Base-by-base conservation (phyloP, 1,140 invertebrate genomes). In the Sycobia sp. region DNA sequence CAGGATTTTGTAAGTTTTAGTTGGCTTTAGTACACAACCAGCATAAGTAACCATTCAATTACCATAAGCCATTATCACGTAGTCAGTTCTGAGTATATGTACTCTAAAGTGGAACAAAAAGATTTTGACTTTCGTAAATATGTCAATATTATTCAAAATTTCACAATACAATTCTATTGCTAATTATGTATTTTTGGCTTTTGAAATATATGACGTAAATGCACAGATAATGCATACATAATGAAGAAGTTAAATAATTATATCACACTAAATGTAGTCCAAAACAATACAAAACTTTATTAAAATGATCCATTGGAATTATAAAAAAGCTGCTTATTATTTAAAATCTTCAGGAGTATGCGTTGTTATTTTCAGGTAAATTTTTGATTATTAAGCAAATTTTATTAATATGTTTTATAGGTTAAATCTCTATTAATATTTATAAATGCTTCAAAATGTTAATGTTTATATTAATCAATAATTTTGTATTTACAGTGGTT, bases 311-410 rank as follows among this genome's bases (percentile, higher is more conserved):
- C 14, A 58, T 32, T n/a, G 11, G 25, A 53, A 36, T 47, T 68
- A 62, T 18, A 71, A 64, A 16, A 73, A 60, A 57, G 71, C 69
- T 39, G 43, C 75, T 20, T 71, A 74, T 16, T 76, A 73, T 39
- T 55, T 80, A 9, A 80, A 76, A 71, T 70, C 73, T n/a, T 66
- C 69, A 39, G 75, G 79, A 34, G 65, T 67, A 13, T 78, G 74
- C 29, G 47, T 74, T 16, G 62, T 76, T 27, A 46, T 76, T 44
- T 29, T 75, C 16, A 76, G 78, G 79, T 81, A 72, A 55, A 27
- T 56, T 68, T 69, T 49, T 65, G 41, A 55, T 25, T 56, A 13
- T 43, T 34, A 1, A 36, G 8, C n/a, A 23, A 32, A 46, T 34
- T 38, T 36, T 13, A 22, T 29, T 1, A n/a, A 54, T 39, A 25